Evolutionary conservation across 1,140 invertebrate species (phyloP), one percentile per base, ranked within the genome.

Genomic region (Dermatophagoides farinae): DNA sequence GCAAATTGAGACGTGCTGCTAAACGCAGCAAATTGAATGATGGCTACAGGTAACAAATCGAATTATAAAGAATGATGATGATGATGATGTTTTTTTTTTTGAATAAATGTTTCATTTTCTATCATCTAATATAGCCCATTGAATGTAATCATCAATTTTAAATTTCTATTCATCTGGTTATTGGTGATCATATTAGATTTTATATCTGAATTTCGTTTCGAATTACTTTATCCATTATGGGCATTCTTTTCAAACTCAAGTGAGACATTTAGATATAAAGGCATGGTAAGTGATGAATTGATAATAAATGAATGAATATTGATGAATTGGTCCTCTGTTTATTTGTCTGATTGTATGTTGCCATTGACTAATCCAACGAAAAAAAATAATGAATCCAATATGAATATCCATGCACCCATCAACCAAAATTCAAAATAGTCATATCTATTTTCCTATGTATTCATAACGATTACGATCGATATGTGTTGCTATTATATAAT

Each of bases 401-500:
- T n/a, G n/a, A n/a, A 52, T 18, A n/a, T 18, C 57, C 14, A 51
- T 63, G 31, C 23, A 9, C 52, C 16, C 16, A 18, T 10, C 57
- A 31, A 20, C 53, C 10, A 20, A 16, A 11, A 55, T 4, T 18
- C 4, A 38, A n/a, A 57, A 60, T 78, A 95, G 90, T 89, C 90
- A 72, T 97, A 97, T 76, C 93, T 92, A 68, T 83, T 97, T 67
- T 91, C 97, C 75, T 97, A 97, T 77, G 85, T 97, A 67, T 95
- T 89, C 74, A 88, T 98, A 72, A 90, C 92, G 67, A 80, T 97
- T 64, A 97, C 91, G 65, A 95, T 92, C 67, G 93, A 98, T 76
- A 86, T 97, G 80, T 86, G 97, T 74, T 97, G 91, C 79, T 95
- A 92, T 76, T 90, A 97, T 75, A 95, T 97, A 73, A 95, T 98